Conservation (phyloP, 2,797 vertebrate species). For the Loriculus beryllinus region DNA sequence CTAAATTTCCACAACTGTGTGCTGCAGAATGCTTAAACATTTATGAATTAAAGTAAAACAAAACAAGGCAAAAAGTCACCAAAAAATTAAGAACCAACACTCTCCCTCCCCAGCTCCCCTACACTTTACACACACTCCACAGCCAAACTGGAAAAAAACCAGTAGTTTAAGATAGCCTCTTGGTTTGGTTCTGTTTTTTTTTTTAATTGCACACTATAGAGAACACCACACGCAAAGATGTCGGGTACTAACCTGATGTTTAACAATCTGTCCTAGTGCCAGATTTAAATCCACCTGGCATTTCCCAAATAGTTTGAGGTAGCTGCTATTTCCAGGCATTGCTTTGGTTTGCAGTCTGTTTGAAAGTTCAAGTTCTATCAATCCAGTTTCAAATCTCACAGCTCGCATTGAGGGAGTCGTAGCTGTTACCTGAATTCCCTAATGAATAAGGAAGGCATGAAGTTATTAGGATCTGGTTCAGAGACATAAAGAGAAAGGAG, state of each 20-base stretch:
- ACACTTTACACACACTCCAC: not conserved
- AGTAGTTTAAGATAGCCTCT: not conserved
- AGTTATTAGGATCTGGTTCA: not conserved
- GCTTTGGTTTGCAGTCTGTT: constrained; percentile 97
- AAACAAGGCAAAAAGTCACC: not conserved
- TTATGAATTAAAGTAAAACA: not conserved
- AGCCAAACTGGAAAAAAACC: not conserved
- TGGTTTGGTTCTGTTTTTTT: not conserved
- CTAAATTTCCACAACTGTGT: not conserved
- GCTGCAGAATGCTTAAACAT: not conserved
- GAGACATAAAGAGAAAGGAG: not conserved
- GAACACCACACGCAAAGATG: not conserved
- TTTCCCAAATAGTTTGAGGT: constrained; percentile 97
- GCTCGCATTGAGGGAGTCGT: constrained; percentile 98
- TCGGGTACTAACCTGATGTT: constrained; percentile 87
- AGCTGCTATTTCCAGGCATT: constrained; percentile 93
- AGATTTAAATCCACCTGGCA: constrained; percentile 97
- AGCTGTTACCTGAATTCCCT: constrained; percentile 98
- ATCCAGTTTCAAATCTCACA: constrained; percentile 95
- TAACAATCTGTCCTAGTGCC: constrained; percentile 96
- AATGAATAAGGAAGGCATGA: not conserved
- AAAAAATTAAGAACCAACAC: not conserved
- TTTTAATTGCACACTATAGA: not conserved
- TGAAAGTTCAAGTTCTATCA: constrained; percentile 95
- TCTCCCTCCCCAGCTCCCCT: not conserved